phyloP scores from a whole-genome alignment of 2,797 vertebrate genomes.

The Myotis daubentonii region DNA sequence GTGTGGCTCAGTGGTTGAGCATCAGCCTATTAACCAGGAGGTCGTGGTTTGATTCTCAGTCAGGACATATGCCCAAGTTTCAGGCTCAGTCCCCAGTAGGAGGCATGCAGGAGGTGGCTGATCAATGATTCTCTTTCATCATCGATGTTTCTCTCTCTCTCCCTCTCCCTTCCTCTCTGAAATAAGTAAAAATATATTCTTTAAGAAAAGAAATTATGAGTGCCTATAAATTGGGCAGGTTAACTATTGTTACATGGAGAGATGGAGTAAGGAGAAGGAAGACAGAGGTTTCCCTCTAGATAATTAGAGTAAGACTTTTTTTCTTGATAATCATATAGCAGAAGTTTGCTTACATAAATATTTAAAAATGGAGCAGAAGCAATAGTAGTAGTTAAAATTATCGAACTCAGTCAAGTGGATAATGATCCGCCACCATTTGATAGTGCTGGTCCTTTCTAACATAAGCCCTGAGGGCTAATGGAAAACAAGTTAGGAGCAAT shows the following conservation, averaged over 20 bases:
- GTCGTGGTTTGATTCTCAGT: not conserved
- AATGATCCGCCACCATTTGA: not conserved
- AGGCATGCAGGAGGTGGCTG: not conserved
- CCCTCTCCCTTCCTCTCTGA: not conserved
- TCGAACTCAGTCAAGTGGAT: not conserved
- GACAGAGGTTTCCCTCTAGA: not conserved
- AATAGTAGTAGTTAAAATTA: not conserved
- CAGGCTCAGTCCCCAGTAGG: not conserved
- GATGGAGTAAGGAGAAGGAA: not conserved
- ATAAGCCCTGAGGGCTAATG: not conserved
- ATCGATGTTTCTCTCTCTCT: not conserved
- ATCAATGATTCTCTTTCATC: not conserved
- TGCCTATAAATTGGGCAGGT: not conserved
- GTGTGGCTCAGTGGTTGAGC: not conserved
- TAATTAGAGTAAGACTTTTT: slow-evolving; percentile 2
- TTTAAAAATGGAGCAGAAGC: not conserved
- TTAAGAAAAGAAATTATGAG: not conserved
- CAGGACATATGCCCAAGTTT: not conserved
- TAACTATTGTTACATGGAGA: not conserved
- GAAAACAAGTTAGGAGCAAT: not conserved
- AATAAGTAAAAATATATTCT: not conserved
- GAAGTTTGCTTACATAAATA: not conserved
- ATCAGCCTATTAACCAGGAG: not conserved
- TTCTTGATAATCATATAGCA: not conserved
- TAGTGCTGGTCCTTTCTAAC: not conserved